Evolutionary conservation across 2,888 invertebrate species (phyloP).

Genomic region (Carcina quercana): DNA sequence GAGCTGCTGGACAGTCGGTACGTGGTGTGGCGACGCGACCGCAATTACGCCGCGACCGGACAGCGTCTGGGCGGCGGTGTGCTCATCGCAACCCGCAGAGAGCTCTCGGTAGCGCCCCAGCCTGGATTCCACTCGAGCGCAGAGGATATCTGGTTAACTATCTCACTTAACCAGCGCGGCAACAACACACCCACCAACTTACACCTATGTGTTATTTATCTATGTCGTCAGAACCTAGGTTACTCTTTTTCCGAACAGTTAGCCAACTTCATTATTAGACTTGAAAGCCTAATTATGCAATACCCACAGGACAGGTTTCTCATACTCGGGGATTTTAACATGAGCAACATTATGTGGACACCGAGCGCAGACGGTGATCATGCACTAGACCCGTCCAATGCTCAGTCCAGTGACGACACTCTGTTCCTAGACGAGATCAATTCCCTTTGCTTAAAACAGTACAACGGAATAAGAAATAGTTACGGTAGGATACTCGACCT

Average conservation of each 20-base stretch:
- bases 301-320: background rate
- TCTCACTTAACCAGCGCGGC: background rate
- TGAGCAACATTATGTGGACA: constrained; percentile 8
- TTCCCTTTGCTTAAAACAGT: constrained; percentile 7
- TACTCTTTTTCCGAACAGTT: background rate
- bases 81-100: background rate
- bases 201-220: too few species aligned
- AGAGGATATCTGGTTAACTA: background rate
- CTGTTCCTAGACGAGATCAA: constrained; percentile 8
- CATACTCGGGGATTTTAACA: too few species aligned
- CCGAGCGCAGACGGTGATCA: background rate
- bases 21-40: background rate
- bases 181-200: too few species aligned
- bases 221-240: too few species aligned
- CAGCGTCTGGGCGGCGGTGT: background rate
- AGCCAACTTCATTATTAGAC: background rate
- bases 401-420: too few species aligned
- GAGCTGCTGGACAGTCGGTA: background rate
- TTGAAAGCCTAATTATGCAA: background rate
- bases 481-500: constrained; percentile 7
- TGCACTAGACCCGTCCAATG: constrained; percentile 11
- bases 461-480: constrained; percentile 6
- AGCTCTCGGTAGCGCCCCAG: background rate
- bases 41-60: background rate
- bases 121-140: background rate